phyloP scores from a whole-genome alignment of 2,888 invertebrate species.

The Aleiodes alternator region DNA sequence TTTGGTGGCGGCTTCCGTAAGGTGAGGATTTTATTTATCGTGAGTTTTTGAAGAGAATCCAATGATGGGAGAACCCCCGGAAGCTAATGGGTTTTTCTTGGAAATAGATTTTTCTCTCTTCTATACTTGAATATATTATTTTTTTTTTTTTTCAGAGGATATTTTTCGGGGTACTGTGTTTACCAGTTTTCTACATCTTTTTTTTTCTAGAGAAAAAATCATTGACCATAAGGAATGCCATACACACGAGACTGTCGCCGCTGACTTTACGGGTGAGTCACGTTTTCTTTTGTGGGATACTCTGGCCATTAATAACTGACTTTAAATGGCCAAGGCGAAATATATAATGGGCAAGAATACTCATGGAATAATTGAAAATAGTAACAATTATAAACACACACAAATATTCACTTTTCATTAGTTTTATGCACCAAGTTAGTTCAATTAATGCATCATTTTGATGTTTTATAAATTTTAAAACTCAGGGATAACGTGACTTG shows the following conservation, averaged over 20 bases:
- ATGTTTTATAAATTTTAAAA: background rate
- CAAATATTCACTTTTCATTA: too few species aligned
- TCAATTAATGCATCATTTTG: background rate
- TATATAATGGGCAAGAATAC: background rate
- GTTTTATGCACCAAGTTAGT: background rate
- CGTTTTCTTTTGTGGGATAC: background rate
- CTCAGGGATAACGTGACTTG: background rate
- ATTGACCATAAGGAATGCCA: constrained; percentile 17
- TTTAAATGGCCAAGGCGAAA: constrained; percentile 9
- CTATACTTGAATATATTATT: too few species aligned
- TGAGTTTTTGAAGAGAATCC: constrained; percentile 15
- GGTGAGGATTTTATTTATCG: constrained; percentile 1
- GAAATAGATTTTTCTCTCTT: background rate
- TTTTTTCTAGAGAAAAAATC: background rate
- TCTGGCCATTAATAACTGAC: constrained; percentile 6
- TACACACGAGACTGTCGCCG: constrained; percentile 25
- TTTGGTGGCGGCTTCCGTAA: background rate
- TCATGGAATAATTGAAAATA: background rate
- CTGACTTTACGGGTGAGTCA: constrained; percentile 15
- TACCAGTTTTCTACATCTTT: background rate
- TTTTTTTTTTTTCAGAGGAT: background rate
- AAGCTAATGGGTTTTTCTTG: constrained; percentile 13
- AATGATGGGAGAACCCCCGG: constrained; percentile 26
- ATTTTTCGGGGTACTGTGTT: background rate
- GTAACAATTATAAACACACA: too few species aligned